These are phyloP conservation scores for Melanotus villosus DNA, from an alignment of 2,888 invertebrate species.

Conservation along the genomic window DNA sequence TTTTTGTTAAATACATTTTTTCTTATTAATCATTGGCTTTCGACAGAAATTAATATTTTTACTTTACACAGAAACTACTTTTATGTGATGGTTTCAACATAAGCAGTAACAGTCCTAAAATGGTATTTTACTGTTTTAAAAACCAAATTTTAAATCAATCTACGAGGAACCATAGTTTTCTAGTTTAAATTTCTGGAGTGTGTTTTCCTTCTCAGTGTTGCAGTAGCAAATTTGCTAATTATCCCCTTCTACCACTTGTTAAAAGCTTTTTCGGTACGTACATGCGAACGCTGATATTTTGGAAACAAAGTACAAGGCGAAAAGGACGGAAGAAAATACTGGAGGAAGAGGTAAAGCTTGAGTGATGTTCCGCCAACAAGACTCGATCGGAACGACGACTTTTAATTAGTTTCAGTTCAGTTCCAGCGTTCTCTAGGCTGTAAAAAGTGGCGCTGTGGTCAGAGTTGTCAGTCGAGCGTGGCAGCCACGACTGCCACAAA, in stretches of 20 bases:
- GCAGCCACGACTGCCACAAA: constrained; percentile 60
- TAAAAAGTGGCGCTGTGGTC: constrained; percentile 60
- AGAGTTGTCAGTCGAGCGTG: constrained; percentile 64
- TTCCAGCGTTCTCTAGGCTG: constrained; percentile 63
- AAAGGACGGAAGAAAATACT: constrained; percentile 35
- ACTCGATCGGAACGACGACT: constrained; percentile 65
- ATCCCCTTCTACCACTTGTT: background rate
- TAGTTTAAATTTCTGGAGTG: no score
- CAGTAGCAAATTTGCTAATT: no score
- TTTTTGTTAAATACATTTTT: no score
- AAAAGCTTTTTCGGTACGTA: background rate
- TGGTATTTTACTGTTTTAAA: no score
- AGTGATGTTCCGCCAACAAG: constrained; percentile 63
- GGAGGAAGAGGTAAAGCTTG: constrained; percentile 52
- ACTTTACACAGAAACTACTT: no score
- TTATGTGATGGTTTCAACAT: no score
- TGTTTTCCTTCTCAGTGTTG: no score
- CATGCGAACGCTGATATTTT: background rate
- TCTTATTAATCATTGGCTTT: no score
- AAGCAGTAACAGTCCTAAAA: no score
- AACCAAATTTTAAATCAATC: no score
- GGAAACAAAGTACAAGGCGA: constrained; percentile 20
- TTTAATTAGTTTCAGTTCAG: constrained; percentile 68
- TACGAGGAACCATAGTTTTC: no score
- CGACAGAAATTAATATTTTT: no score